A percentile compares a stretch with the other conserved stretches of the same genome.
Evolutionary conservation across 2,797 vertebrate genomes (phyloP).

Genomic region (Oreortyx pictus): DNA sequence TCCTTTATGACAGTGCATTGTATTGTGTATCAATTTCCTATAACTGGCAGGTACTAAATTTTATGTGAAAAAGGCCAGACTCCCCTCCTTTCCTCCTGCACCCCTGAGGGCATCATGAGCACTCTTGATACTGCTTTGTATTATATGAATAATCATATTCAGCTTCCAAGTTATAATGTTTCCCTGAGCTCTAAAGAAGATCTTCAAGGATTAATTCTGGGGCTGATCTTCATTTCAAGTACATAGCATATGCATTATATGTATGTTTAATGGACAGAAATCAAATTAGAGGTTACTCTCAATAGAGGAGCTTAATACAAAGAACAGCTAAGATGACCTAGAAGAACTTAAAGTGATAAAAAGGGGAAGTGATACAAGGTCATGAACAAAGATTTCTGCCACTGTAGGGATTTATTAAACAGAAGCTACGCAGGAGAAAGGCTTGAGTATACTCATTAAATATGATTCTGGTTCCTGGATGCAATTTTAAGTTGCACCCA

Average conservation of each 20-base stretch:
- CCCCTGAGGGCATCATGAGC: neutral
- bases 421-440: neutral
- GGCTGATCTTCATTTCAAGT: constrained; percentile 10
- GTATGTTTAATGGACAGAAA: constrained; percentile 28
- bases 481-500: neutral
- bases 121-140: neutral
- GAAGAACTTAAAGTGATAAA: neutral
- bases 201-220: constrained; percentile 40
- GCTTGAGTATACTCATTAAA: neutral
- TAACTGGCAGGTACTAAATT: neutral
- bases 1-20: neutral
- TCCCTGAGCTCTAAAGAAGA: neutral
- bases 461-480: neutral
- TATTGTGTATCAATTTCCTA: neutral
- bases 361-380: neutral
- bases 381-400: neutral
- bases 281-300: constrained; percentile 14
- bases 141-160: neutral
- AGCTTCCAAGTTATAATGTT: neutral
- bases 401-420: neutral
- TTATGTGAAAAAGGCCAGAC: neutral
- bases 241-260: neutral
- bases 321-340: neutral
- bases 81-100: neutral
- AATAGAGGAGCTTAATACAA: neutral